These are phyloP conservation scores for Borostomias antarcticus DNA, from an alignment of 2,797 vertebrate species.

Conservation along the genomic window DNA sequence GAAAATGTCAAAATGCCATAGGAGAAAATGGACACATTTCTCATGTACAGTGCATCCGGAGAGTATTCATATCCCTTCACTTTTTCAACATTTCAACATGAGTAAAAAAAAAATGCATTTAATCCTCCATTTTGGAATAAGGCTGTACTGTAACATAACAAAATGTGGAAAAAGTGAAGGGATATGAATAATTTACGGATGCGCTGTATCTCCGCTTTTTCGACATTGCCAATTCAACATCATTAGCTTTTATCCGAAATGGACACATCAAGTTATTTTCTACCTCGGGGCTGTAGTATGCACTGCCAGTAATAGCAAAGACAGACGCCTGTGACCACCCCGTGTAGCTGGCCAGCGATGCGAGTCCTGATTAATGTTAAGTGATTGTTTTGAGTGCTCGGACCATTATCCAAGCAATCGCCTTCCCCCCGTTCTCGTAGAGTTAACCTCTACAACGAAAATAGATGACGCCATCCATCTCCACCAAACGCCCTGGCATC, in stretches of 20 bases:
- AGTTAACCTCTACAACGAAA: not conserved
- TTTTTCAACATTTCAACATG: too few species aligned
- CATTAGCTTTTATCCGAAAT: not conserved
- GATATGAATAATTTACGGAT: too few species aligned
- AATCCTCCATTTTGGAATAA: too few species aligned
- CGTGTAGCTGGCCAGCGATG: slow-evolving; percentile 14
- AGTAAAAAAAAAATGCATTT: too few species aligned
- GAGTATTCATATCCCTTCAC: too few species aligned
- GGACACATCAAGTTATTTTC: not conserved
- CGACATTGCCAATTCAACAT: not conserved
- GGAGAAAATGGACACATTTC: too few species aligned
- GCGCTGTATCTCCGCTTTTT: too few species aligned
- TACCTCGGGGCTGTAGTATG: not conserved
- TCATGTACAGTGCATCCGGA: too few species aligned
- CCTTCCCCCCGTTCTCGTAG: slow-evolving; percentile 16
- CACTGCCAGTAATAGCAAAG: not conserved
- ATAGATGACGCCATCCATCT: slow-evolving; percentile 39
- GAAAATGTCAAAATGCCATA: too few species aligned
- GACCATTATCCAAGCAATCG: slow-evolving; percentile 46
- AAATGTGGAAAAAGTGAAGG: too few species aligned
- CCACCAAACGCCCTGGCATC: slow-evolving; percentile 22
- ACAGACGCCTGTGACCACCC: slow-evolving; percentile 15
- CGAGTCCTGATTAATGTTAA: slow-evolving; percentile 38
- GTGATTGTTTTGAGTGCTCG: slow-evolving; percentile 38
- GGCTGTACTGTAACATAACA: too few species aligned